These are phyloP conservation scores for Conger conger DNA, from an alignment of 2,113 vertebrate species.

Conservation along the genomic window DNA sequence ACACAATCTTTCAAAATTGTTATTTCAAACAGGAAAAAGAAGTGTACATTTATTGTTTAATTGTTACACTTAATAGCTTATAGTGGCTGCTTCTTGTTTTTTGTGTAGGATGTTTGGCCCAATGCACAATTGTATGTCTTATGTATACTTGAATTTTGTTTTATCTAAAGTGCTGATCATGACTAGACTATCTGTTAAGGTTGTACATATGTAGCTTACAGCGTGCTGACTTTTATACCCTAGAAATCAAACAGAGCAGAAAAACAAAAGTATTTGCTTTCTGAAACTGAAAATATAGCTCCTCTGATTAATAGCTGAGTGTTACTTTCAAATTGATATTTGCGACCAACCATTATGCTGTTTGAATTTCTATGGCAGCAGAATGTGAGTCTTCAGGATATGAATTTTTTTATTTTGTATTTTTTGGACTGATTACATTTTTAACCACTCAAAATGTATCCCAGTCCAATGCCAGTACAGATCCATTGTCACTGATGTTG, in stretches of 20 bases:
- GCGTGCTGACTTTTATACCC: background rate
- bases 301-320: background rate
- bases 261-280: background rate
- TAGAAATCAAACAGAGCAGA: background rate
- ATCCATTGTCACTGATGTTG: background rate
- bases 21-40: background rate
- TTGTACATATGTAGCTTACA: conserved; percentile 7
- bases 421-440: background rate
- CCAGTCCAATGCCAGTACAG: background rate
- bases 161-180: conserved; percentile 9
- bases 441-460: background rate
- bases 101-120: background rate
- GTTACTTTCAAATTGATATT: background rate
- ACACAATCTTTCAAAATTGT: conserved; percentile 4
- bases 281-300: background rate
- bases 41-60: conserved; percentile 19
- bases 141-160: conserved; percentile 16
- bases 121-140: background rate
- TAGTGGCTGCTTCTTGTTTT: conserved; percentile 10
- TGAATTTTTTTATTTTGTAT: background rate
- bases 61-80: conserved; percentile 7
- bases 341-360: background rate
- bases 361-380: background rate
- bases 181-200: background rate
- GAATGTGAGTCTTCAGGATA: background rate